A percentile compares a stretch with the other conserved stretches of the same genome.
Conservation (phyloP, 2,113 vertebrate genomes). For the Pachypanchax playfairii region DNA sequence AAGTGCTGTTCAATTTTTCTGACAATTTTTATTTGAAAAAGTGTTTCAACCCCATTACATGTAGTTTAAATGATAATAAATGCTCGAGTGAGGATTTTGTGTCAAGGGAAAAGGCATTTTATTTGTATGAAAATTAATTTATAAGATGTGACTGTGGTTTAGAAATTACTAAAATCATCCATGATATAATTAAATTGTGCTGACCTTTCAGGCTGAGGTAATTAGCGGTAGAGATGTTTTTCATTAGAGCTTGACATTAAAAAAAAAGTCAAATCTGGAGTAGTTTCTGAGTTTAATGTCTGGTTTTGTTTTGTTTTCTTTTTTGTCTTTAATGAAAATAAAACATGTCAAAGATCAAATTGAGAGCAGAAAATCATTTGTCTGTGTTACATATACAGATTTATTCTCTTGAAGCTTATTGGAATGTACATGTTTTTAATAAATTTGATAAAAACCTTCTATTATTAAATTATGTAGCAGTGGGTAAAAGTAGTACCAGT, state of each 20-base stretch:
- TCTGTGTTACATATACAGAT: slow-evolving; percentile 37
- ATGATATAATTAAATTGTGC: slow-evolving; percentile 35
- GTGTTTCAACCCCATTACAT: slow-evolving; percentile 16
- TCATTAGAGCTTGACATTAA: neutral
- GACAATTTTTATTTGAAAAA: slow-evolving; percentile 27
- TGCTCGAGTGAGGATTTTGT: slow-evolving; percentile 37
- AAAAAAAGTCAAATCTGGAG: too few species aligned
- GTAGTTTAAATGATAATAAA: slow-evolving; percentile 32
- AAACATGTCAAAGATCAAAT: slow-evolving; percentile 7
- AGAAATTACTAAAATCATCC: slow-evolving; percentile 34
- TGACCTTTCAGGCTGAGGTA: slow-evolving; percentile 32
- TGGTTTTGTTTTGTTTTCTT: neutral
- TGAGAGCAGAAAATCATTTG: neutral
- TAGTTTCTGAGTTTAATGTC: too few species aligned
- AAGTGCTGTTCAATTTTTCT: slow-evolving; percentile 18
- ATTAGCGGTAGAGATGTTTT: slow-evolving; percentile 12
- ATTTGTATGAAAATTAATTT: slow-evolving; percentile 51
- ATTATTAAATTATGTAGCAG: slow-evolving; percentile 31
- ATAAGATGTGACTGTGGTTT: slow-evolving; percentile 25
- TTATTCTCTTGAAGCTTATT: slow-evolving; percentile 27
- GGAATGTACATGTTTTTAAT: slow-evolving; percentile 36
- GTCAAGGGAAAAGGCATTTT: slow-evolving; percentile 23
- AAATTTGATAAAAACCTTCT: slow-evolving; percentile 21
- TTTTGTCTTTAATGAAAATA: slow-evolving; percentile 1
- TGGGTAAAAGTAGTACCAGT: slow-evolving; percentile 25